Evolutionary conservation across 1,140 invertebrate genomes (phyloP), one percentile per base, ranked within the genome.

Genomic region (Magallana ariakensis): DNA sequence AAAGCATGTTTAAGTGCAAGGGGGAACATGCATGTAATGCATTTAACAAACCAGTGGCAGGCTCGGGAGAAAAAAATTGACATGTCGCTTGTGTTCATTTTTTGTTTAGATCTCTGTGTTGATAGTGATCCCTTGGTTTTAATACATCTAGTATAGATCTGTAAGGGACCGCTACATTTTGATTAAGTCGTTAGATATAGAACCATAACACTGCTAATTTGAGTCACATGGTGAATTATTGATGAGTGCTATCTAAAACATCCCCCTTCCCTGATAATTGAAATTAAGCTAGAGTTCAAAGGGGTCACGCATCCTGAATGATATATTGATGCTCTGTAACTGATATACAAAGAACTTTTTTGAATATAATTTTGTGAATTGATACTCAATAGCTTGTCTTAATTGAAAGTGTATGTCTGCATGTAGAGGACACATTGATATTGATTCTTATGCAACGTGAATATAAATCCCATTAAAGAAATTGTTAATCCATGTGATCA

Each of bases 181-280:
- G 66, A 75, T 33, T 75, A 11, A 26, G 33, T 75, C 66, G 13
- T 26, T 33, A 33, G 9, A 75, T 75, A 11, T 22, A 11, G 66
- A 5, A 13, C 66, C 19, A 26, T 26, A 70, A 33, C 33, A 26
- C 66, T 75, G 66, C 22, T 75, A 75, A 75, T 75, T 75, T 26
- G 19, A 75, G 66, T 22, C 5, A 26, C 33, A 75, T 19, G 66
- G 7, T 75, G 66, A 75, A 75, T 75, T 75, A 75, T 75, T 75
- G 66, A 75, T 75, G 33, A 75, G 22, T 75, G 19, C 66, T 11
- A 26, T 26, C 22, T 75, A 46, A 46, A 75, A 75, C 22, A 75
- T 26, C 33, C 13, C 66, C 66, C 13, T 26, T 19, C 19, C 19
- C 58, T 75, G 66, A 26, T 75, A 75, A 75, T 75, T 75, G 66